Base-by-base conservation (phyloP, 2,113 vertebrate species). In the Petroica traversi region DNA sequence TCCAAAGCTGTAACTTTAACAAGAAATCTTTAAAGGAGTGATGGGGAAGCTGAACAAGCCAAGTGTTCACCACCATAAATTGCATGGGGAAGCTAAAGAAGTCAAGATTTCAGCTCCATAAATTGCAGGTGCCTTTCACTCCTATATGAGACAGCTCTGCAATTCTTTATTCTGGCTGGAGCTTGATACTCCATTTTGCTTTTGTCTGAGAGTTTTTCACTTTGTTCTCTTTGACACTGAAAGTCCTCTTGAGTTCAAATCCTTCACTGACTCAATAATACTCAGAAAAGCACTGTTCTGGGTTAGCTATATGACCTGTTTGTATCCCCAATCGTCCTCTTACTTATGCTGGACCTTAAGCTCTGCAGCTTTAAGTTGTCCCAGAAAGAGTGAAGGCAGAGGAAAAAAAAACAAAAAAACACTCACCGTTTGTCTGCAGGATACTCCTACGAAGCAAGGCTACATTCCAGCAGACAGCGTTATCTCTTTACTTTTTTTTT, bases 91-190 rank as follows among this genome's bases (percentile, higher is more conserved):
- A 63, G 38, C 8, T 74, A 78, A 84, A 66, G 31, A 73, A 89
- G 48, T 24, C 26, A 78, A 12, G 57, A 78, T 52, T 84, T 63
- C 34, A 74, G 61, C 85, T 90, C 85, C 62, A 62, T 91, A 84
- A 96, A 59, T 82, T 77, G 81, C 74, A 61, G 13, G 19, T 89
- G 55, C 71, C 67, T 89, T 92, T 97, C 86, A 89, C 38, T 96
- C 57, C 76, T 68, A 2, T 64, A 33, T 0, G 17, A 78, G 77
- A 95, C 72, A 59, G 92, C 19, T 72, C 69, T 92, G 63, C 67
- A 97, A 95, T 69, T 94, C 51, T 79, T 59, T 84, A 62, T 80
- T 97, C 81, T 66, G 63, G 26, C 40, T 89, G 77, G 31, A 76
- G 33, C 69, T 82, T 95, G 79, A 71, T 66, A 82, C 43, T 71